A percentile compares a stretch with the other conserved stretches of the same genome.
phyloP scores from a whole-genome alignment of 1,140 invertebrate species.

The Drosophila tsacasi region DNA sequence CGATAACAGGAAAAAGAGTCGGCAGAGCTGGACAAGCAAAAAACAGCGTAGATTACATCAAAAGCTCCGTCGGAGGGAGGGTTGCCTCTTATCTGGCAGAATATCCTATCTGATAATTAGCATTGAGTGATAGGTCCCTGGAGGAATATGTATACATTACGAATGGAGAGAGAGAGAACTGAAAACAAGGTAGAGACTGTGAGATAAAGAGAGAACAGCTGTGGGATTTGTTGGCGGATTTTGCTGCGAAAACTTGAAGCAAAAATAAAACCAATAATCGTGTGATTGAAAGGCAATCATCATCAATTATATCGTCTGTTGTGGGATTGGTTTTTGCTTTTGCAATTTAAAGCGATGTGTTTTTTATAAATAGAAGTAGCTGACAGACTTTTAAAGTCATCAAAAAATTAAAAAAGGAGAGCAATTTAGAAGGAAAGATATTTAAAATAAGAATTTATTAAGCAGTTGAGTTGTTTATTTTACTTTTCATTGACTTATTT shows the following conservation, averaged over 20 bases:
- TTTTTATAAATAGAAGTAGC: background rate
- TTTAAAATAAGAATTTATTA: background rate
- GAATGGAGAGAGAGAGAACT: background rate
- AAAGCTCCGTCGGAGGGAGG: slow-evolving; percentile 12
- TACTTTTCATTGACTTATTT: background rate
- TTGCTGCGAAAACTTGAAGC: background rate
- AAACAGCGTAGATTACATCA: slow-evolving; percentile 40
- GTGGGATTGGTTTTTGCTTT: slow-evolving; percentile 5
- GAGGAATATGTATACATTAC: background rate
- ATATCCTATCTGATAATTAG: slow-evolving; percentile 67
- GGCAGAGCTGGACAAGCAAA: slow-evolving; percentile 5
- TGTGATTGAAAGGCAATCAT: slow-evolving; percentile 56
- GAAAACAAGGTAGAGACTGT: background rate
- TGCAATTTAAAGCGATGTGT: background rate
- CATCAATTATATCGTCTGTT: slow-evolving; percentile 46
- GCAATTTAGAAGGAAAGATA: background rate
- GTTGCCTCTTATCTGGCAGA: slow-evolving; percentile 52
- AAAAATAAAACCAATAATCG: slow-evolving; percentile 4
- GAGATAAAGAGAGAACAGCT: background rate
- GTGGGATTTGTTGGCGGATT: slow-evolving; percentile 15
- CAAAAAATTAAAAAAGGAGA: background rate
- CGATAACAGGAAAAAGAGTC: slow-evolving; percentile 51
- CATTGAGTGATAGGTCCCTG: slow-evolving; percentile 47
- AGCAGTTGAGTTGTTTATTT: background rate
- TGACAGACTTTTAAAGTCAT: background rate